phyloP scores from a whole-genome alignment of 2,113 vertebrate species.

The Lepisosteus osseus region DNA sequence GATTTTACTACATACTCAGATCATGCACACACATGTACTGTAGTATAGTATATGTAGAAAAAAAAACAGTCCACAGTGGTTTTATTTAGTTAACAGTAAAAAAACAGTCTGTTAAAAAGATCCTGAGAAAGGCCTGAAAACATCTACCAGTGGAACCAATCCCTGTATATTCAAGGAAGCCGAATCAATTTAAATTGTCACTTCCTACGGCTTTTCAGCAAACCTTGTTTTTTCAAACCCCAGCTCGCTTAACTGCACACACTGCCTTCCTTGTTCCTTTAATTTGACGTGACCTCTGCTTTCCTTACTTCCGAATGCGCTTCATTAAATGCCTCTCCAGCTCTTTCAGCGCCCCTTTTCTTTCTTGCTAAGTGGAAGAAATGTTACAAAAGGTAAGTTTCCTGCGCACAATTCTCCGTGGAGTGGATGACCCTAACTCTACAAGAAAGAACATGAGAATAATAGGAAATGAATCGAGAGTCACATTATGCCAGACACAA shows the following conservation, averaged over 20 bases:
- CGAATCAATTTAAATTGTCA: conserved; percentile 43
- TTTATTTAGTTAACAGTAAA: no score
- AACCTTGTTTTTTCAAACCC: conserved; percentile 43
- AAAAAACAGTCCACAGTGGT: no score
- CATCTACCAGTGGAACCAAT: no score
- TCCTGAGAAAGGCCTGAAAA: no score
- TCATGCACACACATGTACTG: no score
- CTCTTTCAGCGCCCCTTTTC: conserved; percentile 47
- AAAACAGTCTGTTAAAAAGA: no score
- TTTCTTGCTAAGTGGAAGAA: conserved; percentile 60
- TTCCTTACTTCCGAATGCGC: conserved; percentile 64
- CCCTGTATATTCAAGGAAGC: neutral
- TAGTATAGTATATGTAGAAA: no score
- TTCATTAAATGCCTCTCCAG: conserved; percentile 72
- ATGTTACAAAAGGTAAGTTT: conserved; percentile 63
- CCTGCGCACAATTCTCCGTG: conserved; percentile 63
- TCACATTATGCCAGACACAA: conserved; percentile 79
- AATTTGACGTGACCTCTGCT: conserved; percentile 64
- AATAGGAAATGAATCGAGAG: conserved; percentile 83
- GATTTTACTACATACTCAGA: no score
- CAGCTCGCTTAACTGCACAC: conserved; percentile 49
- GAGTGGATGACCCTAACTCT: conserved; percentile 68
- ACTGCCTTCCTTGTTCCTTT: conserved; percentile 53
- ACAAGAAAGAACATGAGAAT: conserved; percentile 72
- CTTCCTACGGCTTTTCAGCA: conserved; percentile 35